Conservation (phyloP, 2,797 vertebrate genomes). For the Sebastes reedi region DNA sequence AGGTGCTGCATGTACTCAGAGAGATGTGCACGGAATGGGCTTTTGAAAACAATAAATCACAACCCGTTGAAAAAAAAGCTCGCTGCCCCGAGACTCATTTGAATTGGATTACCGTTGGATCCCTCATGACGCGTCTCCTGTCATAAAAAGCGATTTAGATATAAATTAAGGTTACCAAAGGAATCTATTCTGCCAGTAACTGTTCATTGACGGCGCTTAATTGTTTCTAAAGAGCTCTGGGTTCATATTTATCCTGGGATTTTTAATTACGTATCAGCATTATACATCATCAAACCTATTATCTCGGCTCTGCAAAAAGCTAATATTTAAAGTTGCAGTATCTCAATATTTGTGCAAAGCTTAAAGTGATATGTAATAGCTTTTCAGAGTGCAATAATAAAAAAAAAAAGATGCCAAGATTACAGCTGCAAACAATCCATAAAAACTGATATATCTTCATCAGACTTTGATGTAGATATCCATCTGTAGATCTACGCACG, state of each 20-base stretch:
- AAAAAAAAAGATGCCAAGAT: not conserved
- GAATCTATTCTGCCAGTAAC: not conserved
- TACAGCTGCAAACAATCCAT: conserved; percentile 5
- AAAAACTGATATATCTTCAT: conserved; percentile 21
- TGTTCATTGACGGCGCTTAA: conserved; percentile 4
- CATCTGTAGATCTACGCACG: conserved; percentile 23
- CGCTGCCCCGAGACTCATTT: conserved; percentile 44
- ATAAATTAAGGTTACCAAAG: conserved; percentile 17
- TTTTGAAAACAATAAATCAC: conserved; percentile 61
- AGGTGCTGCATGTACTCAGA: conserved; percentile 47
- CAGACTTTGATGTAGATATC: conserved; percentile 37
- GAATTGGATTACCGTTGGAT: conserved; percentile 43
- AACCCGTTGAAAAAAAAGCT: conserved; percentile 18
- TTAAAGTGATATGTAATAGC: conserved; percentile 9
- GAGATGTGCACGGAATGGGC: conserved; percentile 50
- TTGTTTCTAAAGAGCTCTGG: conserved; percentile 23
- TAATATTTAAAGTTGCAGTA: conserved; percentile 4
- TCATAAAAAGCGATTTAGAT: conserved; percentile 32
- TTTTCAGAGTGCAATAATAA: conserved; percentile 8
- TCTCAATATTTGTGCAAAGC: conserved; percentile 18
- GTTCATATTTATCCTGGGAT: conserved; percentile 26
- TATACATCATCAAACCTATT: conserved; percentile 25
- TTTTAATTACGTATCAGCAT: conserved; percentile 33
- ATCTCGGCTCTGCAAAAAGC: conserved; percentile 13
- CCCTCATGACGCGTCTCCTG: conserved; percentile 3